Conservation (phyloP, 2,888 invertebrate genomes). For the Apoda limacodes region DNA sequence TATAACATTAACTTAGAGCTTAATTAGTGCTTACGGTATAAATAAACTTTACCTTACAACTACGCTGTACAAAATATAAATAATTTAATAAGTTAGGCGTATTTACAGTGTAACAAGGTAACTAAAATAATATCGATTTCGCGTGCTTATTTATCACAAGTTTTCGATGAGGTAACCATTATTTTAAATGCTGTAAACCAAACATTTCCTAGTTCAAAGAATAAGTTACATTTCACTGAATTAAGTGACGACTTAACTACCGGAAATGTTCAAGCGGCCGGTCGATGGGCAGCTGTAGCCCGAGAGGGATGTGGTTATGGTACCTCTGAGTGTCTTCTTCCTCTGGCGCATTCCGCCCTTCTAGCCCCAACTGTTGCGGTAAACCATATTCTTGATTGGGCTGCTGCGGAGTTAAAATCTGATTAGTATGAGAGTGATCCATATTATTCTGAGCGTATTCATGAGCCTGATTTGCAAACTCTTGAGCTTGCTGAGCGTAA, state of each 20-base stretch:
- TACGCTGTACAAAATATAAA: too few relatives aligned
- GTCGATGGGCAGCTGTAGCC: slow-evolving; percentile 54
- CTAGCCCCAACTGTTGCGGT: slow-evolving; percentile 43
- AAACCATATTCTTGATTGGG: slow-evolving; percentile 37
- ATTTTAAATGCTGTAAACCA: slow-evolving; percentile 10
- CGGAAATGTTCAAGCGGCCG: slow-evolving; percentile 57
- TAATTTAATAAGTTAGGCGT: too few relatives aligned
- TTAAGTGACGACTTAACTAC: slow-evolving; percentile 30
- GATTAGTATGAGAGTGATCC: slow-evolving; percentile 23
- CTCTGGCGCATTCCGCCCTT: slow-evolving; percentile 43
- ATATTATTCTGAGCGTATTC: slow-evolving; percentile 17
- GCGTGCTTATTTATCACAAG: slow-evolving; percentile 28
- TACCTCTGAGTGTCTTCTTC: slow-evolving; percentile 31
- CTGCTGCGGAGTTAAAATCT: slow-evolving; percentile 21
- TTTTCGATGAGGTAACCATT: slow-evolving; percentile 23
- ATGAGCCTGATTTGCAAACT: slow-evolving; percentile 24
- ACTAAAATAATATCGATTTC: too few relatives aligned
- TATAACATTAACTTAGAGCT: too few relatives aligned
- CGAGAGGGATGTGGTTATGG: slow-evolving; percentile 58
- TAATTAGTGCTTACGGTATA: too few relatives aligned
- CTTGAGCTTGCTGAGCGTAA: slow-evolving; percentile 24
- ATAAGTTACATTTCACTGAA: slow-evolving; percentile 11
- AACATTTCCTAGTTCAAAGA: slow-evolving; percentile 5
- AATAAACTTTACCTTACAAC: too few relatives aligned
- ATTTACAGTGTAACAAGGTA: too few relatives aligned